Percentiles rank a stretch among this genome's conserved stretches.
These are phyloP conservation scores for Lycocerus yunnanus DNA, from an alignment of 2,888 invertebrate species.

Conservation along the genomic window DNA sequence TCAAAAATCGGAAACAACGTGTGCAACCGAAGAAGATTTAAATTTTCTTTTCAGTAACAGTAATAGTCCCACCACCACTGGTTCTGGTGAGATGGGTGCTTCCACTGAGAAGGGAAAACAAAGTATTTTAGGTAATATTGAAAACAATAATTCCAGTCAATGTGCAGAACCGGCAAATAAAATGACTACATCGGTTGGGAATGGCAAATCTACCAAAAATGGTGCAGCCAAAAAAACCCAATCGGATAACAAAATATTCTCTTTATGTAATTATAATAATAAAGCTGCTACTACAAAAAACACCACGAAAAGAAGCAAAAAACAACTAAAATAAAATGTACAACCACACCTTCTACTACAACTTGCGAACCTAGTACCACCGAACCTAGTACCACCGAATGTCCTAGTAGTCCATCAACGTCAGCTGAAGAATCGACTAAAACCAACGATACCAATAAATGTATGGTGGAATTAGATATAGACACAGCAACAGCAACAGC, in stretches of 20 bases:
- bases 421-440: background rate
- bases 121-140: background rate
- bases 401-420: too few relatives aligned
- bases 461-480: background rate
- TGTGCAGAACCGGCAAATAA: too few relatives aligned
- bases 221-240: background rate
- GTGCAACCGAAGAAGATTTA: background rate
- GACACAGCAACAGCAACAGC: background rate
- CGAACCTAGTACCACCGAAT: background rate
- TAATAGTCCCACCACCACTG: background rate
- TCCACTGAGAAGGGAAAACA: background rate
- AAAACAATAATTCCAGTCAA: background rate
- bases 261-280: background rate
- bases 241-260: background rate
- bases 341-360: background rate
- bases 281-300: background rate
- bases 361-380: background rate
- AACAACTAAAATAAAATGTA: background rate
- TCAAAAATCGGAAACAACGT: background rate
- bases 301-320: background rate
- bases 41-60: background rate
- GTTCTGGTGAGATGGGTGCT: background rate
- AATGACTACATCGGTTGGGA: too few relatives aligned
- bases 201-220: background rate
- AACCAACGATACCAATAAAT: background rate